These are phyloP conservation scores for Danionella cerebrum DNA, from an alignment of 2,113 vertebrate genomes.

Conservation along the genomic window DNA sequence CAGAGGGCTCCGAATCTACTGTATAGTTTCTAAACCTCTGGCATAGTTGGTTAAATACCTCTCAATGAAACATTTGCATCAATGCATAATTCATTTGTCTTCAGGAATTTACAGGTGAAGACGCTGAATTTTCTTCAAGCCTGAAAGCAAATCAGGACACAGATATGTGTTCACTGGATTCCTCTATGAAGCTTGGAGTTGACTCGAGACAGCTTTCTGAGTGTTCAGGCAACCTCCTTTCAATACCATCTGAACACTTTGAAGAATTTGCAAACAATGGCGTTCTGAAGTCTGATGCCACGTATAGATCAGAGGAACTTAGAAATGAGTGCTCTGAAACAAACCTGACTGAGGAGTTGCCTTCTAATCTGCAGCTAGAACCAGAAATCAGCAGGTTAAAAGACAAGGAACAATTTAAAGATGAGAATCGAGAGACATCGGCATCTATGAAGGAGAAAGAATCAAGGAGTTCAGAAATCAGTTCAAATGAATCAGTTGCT, in stretches of 20 bases:
- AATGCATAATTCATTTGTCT: background rate
- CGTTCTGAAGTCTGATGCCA: background rate
- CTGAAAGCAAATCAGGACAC: background rate
- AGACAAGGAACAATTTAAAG: background rate
- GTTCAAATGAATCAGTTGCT: background rate
- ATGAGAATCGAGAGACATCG: background rate
- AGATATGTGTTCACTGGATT: background rate
- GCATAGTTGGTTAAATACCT: too few species aligned
- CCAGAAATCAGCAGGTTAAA: background rate
- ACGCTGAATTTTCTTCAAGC: background rate
- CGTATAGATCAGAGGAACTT: background rate
- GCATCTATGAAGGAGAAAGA: background rate
- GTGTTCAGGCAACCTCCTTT: background rate
- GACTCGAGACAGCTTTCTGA: background rate
- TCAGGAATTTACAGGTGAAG: constrained; percentile 12
- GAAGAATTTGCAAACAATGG: background rate
- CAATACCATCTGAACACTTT: background rate
- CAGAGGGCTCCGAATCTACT: too few species aligned
- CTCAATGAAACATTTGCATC: too few species aligned
- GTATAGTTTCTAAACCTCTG: too few species aligned
- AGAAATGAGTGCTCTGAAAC: background rate
- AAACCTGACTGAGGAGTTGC: background rate
- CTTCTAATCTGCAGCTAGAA: background rate
- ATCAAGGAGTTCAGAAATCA: background rate
- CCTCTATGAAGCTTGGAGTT: background rate